Evolutionary conservation across 1,140 invertebrate species (phyloP).

Genomic region (Aphelenchoides besseyi): DNA sequence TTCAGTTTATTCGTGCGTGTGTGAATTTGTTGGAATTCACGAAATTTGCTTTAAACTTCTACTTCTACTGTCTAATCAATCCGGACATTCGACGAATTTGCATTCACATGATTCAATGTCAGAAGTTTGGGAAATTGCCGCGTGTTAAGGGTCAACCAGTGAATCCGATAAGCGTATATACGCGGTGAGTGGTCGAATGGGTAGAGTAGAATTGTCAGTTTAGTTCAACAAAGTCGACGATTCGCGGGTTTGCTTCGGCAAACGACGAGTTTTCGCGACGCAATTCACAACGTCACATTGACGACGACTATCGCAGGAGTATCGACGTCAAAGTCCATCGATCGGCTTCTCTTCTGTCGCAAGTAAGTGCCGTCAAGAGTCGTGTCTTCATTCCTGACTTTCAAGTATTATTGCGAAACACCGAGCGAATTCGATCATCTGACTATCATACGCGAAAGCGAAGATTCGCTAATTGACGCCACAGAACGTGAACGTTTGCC

Average conservation of each 20-base stretch:
- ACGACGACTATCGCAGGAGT: conserved; percentile 1
- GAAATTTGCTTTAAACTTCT: conserved; percentile 62
- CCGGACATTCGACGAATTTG: conserved; percentile 56
- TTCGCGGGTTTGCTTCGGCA: conserved; percentile 1
- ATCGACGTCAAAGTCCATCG: conserved; percentile 10
- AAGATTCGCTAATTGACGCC: conserved; percentile 6
- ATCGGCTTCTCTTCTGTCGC: conserved; percentile 11
- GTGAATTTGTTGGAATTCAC: conserved; percentile 61
- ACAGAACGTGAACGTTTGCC: conserved; percentile 7
- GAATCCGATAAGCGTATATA: conserved; percentile 40
- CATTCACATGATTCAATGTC: conserved; percentile 43
- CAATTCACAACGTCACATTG: not conserved
- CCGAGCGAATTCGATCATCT: conserved; percentile 21
- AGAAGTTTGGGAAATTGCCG: conserved; percentile 33
- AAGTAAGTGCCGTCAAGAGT: not conserved
- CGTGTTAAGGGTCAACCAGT: conserved; percentile 42
- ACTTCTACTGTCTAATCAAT: conserved; percentile 62
- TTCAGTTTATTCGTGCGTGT: conserved; percentile 59
- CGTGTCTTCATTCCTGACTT: not conserved
- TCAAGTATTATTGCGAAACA: conserved; percentile 7
- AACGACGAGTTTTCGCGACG: conserved; percentile 15
- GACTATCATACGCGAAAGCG: conserved; percentile 11
- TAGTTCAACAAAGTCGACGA: conserved; percentile 10
- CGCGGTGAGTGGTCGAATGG: conserved; percentile 13
- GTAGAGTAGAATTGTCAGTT: conserved; percentile 4